Percentiles rank a stretch among this genome's conserved stretches.
Conservation (phyloP, 2,797 vertebrate genomes). For the Discoglossus pictus region DNA sequence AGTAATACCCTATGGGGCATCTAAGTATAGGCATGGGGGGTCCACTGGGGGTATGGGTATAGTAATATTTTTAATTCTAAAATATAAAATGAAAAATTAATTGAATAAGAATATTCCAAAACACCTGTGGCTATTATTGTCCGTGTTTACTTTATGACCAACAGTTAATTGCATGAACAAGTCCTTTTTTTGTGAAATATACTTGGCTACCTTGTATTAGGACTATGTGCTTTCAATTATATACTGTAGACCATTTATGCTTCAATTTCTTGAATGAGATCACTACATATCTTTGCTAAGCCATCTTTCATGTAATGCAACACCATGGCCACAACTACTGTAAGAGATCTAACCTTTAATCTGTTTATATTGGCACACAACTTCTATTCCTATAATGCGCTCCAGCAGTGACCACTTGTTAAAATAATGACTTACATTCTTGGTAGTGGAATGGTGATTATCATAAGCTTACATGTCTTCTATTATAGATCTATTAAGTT, state of each 20-base stretch:
- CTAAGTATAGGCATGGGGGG: too few species aligned
- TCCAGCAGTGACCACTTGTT: not conserved
- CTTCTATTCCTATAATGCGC: not conserved
- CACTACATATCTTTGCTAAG: slow-evolving; percentile 21
- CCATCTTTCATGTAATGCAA: slow-evolving; percentile 23
- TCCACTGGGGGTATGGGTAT: too few species aligned
- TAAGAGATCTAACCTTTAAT: slow-evolving; percentile 12
- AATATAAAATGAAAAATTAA: too few species aligned
- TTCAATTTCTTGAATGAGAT: slow-evolving; percentile 17
- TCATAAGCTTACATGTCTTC: too few species aligned
- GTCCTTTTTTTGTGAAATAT: too few species aligned
- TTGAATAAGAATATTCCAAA: too few species aligned
- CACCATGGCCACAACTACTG: slow-evolving; percentile 6
- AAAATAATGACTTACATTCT: not conserved
- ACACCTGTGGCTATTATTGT: too few species aligned
- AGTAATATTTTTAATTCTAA: too few species aligned
- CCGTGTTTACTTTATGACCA: too few species aligned
- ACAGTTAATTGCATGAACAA: too few species aligned
- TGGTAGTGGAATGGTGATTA: not conserved
- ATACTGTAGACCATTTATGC: not conserved
- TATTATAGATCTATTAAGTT: too few species aligned
- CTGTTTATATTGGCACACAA: not conserved
- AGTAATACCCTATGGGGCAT: too few species aligned
- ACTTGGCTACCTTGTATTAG: not conserved
- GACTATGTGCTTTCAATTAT: not conserved